These are phyloP conservation scores for Protonibea diacanthus DNA, from an alignment of 2,797 vertebrate species.

Conservation along the genomic window DNA sequence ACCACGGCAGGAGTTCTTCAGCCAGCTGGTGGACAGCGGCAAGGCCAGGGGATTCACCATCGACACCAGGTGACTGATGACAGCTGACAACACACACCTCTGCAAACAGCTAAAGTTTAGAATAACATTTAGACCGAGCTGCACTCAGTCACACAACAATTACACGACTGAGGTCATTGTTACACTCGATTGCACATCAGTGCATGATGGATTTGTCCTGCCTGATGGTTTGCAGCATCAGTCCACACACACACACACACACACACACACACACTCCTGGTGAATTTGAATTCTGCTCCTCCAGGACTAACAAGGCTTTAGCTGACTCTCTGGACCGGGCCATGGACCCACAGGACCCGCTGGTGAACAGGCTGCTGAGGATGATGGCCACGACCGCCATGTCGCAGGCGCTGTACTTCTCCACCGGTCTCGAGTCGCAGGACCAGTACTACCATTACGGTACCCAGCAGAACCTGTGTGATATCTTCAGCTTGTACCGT, in stretches of 20 bases:
- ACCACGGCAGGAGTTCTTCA: slow-evolving; percentile 92
- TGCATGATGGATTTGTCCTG: neutral
- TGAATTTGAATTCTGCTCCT: slow-evolving; percentile 20
- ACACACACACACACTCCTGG: too few relatives aligned
- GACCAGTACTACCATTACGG: slow-evolving; percentile 94
- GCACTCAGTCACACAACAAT: neutral
- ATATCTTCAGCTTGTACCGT: neutral
- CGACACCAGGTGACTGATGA: slow-evolving; percentile 87
- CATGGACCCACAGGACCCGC: slow-evolving; percentile 87
- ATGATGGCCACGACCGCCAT: slow-evolving; percentile 97
- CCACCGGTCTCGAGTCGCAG: slow-evolving; percentile 87
- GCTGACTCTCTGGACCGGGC: slow-evolving; percentile 93
- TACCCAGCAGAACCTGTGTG: slow-evolving; percentile 53
- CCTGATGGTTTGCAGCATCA: neutral
- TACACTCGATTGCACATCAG: neutral
- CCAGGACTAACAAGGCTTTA: slow-evolving; percentile 94
- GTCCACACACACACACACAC: neutral
- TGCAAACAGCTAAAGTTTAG: neutral
- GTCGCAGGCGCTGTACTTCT: slow-evolving; percentile 96
- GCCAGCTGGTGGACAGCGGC: slow-evolving; percentile 89
- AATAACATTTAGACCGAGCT: neutral
- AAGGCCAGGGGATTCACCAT: slow-evolving; percentile 89
- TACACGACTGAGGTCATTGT: neutral
- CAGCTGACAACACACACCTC: too few relatives aligned
- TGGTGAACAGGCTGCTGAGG: slow-evolving; percentile 92